Conservation (phyloP, 2,113 vertebrate species). For the Chunga burmeisteri region DNA sequence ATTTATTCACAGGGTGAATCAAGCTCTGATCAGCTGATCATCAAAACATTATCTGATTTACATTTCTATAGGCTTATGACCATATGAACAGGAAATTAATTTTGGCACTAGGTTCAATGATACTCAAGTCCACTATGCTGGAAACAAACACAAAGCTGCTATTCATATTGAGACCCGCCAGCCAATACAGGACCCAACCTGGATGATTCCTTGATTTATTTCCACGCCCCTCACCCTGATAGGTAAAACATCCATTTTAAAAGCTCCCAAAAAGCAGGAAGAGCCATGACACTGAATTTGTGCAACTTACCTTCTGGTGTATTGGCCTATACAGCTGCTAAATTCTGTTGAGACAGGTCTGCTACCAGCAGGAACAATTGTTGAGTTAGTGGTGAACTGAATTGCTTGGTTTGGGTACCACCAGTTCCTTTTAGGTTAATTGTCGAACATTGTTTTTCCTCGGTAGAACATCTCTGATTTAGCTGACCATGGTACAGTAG, state of each 20-base stretch:
- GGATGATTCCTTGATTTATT: not conserved
- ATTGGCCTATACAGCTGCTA: not conserved
- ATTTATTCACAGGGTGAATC: constrained; percentile 73
- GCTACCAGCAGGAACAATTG: not conserved
- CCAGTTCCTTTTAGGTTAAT: not conserved
- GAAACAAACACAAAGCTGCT: constrained; percentile 54
- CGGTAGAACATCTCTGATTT: not conserved
- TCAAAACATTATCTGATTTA: constrained; percentile 82
- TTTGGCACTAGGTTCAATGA: constrained; percentile 68
- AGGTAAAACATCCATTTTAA: not conserved
- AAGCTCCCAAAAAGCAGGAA: not conserved
- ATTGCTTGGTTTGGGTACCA: not conserved
- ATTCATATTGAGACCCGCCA: constrained; percentile 4
- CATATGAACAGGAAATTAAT: constrained; percentile 79
- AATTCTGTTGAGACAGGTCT: not conserved
- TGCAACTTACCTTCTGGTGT: not conserved
- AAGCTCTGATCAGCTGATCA: constrained; percentile 78
- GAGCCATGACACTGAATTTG: not conserved
- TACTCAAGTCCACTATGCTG: constrained; percentile 27
- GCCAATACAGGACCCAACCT: not conserved
- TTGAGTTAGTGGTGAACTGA: not conserved
- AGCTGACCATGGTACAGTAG: not conserved
- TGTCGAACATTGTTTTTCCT: not conserved
- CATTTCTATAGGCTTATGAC: constrained; percentile 78
- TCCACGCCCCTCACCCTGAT: not conserved